Evolutionary conservation across 1,140 invertebrate genomes (phyloP), one percentile per base, ranked within the genome.

Genomic region (Samia ricini): DNA sequence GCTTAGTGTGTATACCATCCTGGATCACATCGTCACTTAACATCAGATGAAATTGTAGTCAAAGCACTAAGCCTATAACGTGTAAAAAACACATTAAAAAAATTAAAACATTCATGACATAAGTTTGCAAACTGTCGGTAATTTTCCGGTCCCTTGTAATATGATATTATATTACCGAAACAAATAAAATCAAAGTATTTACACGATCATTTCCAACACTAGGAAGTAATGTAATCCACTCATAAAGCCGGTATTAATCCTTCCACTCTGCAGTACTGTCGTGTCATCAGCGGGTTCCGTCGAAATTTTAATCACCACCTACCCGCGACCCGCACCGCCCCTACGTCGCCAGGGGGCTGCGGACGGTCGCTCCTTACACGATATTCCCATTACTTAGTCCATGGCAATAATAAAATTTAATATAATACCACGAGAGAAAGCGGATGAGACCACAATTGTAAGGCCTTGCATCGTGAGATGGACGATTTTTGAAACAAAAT

Each of bases 351-450:
- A 76, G 67, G 69, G 72, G 78, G 83, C 78, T 72, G 68, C 74
- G 85, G 79, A 80, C 79, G 79, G 71, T 71, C 84, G 82, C 82
- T 87, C 86, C 89, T 91, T 91, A 91, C 90, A 91, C 88, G 88
- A 90, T 89, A 91, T 91, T 91, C 88, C 80, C 88, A 91, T 90
- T 91, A 90, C 88, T 90, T 90, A 89, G 90, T 90, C 88, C 86
- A 85, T 82, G 80, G 82, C 80, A 71, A 89, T 90, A 90, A 90
- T 91, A 91, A 91, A 91, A 91, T 91, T 91, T 91, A 90, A 91
- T 90, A 91, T 89, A 89, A 90, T 78, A 77, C 80, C 74, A 68
- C 67, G 75, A 85, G 75, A 85, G 77, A 72, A 84, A 83, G 76
- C 84, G 86, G 82, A 88, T 85, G 81, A 42, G 4, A 42, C 82